These are phyloP conservation scores for Spodoptera litura DNA, from an alignment of 1,140 invertebrate genomes.

Conservation along the genomic window DNA sequence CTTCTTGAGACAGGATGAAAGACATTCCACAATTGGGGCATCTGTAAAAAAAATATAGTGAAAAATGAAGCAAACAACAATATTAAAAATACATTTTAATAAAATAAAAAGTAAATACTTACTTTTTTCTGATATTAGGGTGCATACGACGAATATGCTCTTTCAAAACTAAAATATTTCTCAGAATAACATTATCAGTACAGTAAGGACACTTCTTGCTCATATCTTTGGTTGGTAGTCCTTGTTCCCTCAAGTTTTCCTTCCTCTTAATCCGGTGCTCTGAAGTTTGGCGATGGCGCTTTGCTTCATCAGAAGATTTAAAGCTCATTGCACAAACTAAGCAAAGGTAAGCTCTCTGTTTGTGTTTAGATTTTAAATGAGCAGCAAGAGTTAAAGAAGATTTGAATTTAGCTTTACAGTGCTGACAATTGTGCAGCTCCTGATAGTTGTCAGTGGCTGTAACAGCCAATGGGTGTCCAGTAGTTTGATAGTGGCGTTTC, in stretches of 20 bases:
- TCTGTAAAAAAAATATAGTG: conserved; percentile 73
- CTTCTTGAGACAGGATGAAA: conserved; percentile 91
- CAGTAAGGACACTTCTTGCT: conserved; percentile 88
- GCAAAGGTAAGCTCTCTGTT: conserved; percentile 88
- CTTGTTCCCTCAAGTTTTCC: conserved; percentile 78
- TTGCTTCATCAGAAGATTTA: conserved; percentile 87
- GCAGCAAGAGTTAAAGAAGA: conserved; percentile 89
- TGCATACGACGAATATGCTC: conserved; percentile 89
- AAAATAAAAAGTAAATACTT: conserved; percentile 47
- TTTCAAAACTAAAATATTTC: conserved; percentile 87
- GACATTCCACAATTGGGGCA: conserved; percentile 89
- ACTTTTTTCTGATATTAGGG: conserved; percentile 84
- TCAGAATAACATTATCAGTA: conserved; percentile 78
- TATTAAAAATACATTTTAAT: too few species aligned
- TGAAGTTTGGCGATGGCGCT: conserved; percentile 88
- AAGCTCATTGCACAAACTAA: conserved; percentile 89
- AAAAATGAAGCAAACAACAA: neutral
- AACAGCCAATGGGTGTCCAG: conserved; percentile 82
- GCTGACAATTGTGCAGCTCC: conserved; percentile 87
- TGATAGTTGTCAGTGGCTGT: conserved; percentile 89
- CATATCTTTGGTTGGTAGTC: conserved; percentile 72
- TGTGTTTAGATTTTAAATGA: conserved; percentile 87
- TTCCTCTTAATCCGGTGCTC: conserved; percentile 87
- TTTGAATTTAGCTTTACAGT: conserved; percentile 87
- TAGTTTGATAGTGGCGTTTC: conserved; percentile 87